Evolutionary conservation across 2,888 invertebrate species (phyloP).

Genomic region (Scaptomyza parva): DNA sequence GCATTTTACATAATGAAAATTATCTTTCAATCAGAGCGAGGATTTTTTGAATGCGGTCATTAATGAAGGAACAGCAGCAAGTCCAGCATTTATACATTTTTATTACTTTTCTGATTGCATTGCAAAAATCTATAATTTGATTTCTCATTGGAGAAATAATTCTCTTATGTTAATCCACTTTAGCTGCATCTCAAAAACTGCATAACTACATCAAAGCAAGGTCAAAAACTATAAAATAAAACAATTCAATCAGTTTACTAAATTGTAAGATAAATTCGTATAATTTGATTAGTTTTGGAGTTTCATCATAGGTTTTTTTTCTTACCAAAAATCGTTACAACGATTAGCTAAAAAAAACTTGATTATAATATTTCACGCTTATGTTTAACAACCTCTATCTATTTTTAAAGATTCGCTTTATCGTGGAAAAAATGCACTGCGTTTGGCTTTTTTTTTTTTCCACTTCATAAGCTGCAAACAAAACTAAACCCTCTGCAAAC

Average conservation of each 20-base stretch:
- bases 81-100: conserved; percentile 23
- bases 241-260: not conserved
- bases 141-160: not conserved
- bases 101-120: conserved; percentile 8
- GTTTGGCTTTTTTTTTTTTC: not conserved
- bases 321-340: not conserved
- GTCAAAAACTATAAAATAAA: conserved; percentile 2
- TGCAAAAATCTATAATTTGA: too few species aligned
- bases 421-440: not conserved
- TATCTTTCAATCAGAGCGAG: conserved; percentile 61
- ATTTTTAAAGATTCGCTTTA: not conserved
- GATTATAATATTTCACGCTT: conserved; percentile 6
- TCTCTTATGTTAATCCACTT: too few species aligned
- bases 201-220: conserved; percentile 4
- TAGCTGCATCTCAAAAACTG: not conserved
- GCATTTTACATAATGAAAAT: conserved; percentile 43
- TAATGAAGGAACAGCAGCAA: conserved; percentile 14
- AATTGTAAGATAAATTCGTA: not conserved
- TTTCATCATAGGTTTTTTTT: conserved; percentile 6
- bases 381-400: not conserved
- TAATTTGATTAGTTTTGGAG: not conserved
- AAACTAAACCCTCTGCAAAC: not conserved
- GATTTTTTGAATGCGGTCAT: conserved; percentile 42
- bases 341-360: conserved; percentile 5
- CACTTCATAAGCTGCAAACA: conserved; percentile 4